These are phyloP conservation scores for Parazoanthus darwini DNA, from an alignment of 92 coral and sea anemone genomes.

Conservation along the genomic window DNA sequence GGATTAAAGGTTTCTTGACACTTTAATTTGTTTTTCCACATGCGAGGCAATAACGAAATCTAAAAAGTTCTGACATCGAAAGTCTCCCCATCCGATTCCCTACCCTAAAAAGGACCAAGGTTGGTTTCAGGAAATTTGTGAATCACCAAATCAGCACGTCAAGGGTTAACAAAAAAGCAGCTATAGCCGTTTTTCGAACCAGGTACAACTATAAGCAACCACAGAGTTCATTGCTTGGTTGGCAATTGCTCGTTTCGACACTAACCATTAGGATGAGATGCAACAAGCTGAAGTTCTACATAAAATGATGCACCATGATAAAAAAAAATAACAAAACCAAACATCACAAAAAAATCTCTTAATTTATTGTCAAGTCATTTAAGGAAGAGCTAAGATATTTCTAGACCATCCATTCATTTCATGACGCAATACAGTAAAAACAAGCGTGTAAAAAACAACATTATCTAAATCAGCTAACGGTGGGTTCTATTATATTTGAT, in stretches of 20 bases:
- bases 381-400: background rate
- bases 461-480: background rate
- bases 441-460: no score
- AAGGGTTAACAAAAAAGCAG: background rate
- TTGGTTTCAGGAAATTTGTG: no score
- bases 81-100: background rate
- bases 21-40: background rate
- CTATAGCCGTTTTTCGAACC: no score
- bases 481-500: background rate
- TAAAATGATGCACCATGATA: no score
- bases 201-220: background rate
- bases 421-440: no score
- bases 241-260: background rate
- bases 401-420: no score
- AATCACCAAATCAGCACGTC: background rate
- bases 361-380: background rate
- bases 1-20: background rate
- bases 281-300: background rate
- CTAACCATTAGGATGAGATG: background rate
- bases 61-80: no score
- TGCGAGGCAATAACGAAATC: background rate
- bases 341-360: no score
- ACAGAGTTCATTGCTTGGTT: background rate
- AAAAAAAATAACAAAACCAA: no score
- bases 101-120: background rate